Percentiles rank a stretch among this genome's conserved stretches.
Evolutionary conservation across 2,113 vertebrate genomes (phyloP).

Genomic region (Microcebus tavaratra): DNA sequence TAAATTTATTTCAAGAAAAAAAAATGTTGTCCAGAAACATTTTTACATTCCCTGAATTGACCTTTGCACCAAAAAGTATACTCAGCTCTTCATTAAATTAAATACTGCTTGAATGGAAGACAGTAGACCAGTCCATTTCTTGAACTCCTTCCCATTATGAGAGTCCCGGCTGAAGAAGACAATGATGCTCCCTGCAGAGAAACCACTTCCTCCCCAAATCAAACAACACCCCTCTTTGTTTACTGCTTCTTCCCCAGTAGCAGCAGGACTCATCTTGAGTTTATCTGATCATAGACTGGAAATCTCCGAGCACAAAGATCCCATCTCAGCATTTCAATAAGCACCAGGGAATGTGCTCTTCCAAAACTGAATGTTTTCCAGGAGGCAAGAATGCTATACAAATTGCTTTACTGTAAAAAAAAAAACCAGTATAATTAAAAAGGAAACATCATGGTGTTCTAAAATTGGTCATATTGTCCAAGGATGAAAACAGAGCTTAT

Average conservation of each 20-base stretch:
- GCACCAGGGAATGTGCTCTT: background rate
- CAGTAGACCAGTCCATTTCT: background rate
- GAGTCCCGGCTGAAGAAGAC: background rate
- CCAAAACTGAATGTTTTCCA: background rate
- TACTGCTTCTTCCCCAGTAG: background rate
- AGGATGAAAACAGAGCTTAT: background rate
- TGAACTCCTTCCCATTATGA: background rate
- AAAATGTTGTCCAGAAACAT: background rate
- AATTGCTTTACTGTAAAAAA: background rate
- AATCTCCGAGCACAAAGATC: slow-evolving; percentile 49
- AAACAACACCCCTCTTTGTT: background rate
- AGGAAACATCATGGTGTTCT: background rate
- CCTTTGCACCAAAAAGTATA: background rate
- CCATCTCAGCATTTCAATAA: slow-evolving; percentile 52
- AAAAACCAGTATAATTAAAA: background rate
- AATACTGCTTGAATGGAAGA: background rate
- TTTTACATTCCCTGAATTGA: slow-evolving; percentile 13
- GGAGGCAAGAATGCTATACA: background rate
- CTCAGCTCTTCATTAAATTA: background rate
- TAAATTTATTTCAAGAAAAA: slow-evolving; percentile 18
- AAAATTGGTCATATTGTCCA: background rate
- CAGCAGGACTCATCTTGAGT: background rate
- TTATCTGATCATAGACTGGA: slow-evolving; percentile 42
- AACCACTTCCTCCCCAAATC: background rate
- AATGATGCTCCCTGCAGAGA: background rate